Conservation (phyloP, 1,140 invertebrate species). For the Hyles euphorbiae region DNA sequence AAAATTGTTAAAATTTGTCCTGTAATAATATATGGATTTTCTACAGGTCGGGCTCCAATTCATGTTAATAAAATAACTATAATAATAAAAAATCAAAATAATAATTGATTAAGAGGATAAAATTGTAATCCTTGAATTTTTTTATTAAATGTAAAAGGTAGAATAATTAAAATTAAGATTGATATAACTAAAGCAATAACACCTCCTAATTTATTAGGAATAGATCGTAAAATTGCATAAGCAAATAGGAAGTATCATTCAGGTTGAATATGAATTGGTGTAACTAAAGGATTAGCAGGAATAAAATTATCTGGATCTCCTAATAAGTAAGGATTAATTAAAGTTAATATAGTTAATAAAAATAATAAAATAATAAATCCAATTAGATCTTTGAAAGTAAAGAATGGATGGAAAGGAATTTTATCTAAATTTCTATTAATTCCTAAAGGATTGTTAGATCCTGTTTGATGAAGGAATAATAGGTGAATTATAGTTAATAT, state of each 20-base stretch:
- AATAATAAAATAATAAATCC: slow-evolving; percentile 75
- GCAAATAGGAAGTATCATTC: slow-evolving; percentile 88
- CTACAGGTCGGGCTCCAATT: too few relatives aligned
- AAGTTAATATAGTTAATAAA: slow-evolving; percentile 63
- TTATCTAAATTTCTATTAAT: slow-evolving; percentile 77
- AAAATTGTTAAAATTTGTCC: too few relatives aligned
- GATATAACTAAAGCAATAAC: slow-evolving; percentile 72
- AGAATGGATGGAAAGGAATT: slow-evolving; percentile 79
- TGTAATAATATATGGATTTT: too few relatives aligned
- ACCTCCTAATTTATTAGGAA: slow-evolving; percentile 85
- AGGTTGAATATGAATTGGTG: slow-evolving; percentile 83
- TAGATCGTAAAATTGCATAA: slow-evolving; percentile 83
- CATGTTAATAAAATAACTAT: too few relatives aligned
- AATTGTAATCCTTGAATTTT: too few relatives aligned
- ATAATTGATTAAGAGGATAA: too few relatives aligned
- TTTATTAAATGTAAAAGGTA: slow-evolving; percentile 6
- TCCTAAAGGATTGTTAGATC: slow-evolving; percentile 77
- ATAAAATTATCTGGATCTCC: slow-evolving; percentile 83
- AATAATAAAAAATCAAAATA: too few relatives aligned
- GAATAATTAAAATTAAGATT: slow-evolving; percentile 12
- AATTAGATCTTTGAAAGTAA: slow-evolving; percentile 77
- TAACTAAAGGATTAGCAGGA: slow-evolving; percentile 81
- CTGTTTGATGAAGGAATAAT: slow-evolving; percentile 18
- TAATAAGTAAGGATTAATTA: slow-evolving; percentile 77
- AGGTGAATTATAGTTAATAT: slow-evolving; percentile 16